Evolutionary conservation across 2,113 vertebrate species (phyloP), one percentile per base, ranked within the genome.

Genomic region (Calidris pugnax): DNA sequence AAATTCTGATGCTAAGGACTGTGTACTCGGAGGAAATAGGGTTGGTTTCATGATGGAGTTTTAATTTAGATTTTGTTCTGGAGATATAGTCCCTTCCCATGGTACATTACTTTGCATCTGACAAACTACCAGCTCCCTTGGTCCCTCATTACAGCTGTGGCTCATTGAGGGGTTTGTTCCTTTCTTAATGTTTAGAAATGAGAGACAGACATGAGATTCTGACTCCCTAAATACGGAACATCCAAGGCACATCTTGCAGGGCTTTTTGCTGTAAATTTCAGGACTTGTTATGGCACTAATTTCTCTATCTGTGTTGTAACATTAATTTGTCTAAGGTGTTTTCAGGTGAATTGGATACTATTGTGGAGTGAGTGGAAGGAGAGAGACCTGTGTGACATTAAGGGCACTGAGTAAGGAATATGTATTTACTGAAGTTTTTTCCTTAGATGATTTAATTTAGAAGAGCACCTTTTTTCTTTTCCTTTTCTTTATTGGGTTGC

Each of bases 51-150:
- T 69, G 86, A 66, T 93, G 94, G 93, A 87, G 89, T 88, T 97
- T 97, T 97, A 94, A 97, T 97, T 97, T 88, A 64, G 96, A 56
- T 72, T 89, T 91, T 69, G 87, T 96, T 96, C 81, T 95, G 95
- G 96, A 75, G 93, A 43, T 94, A 32, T 27, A 80, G 79, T 90
- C 91, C 93, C 86, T 94, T 96, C 92, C 95, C 73, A 21, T 88
- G 93, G 96, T 89, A 87, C 85, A 30, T 96, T 85, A 66, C 91
- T 96, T 87, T 91, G 93, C 75, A 43, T 93, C 93, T 93, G 96
- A 62, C 87, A 64, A 89, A 91, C 63, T 87, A 37, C 62, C n/a
- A 48, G 90, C 91, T 96, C 93, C 88, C 85, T 78, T 19, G 71
- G 90, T 76, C 94, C 95, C 90, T 97, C 53, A 3, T 95, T 93